Evolutionary conservation across 2,113 vertebrate genomes (phyloP).

Genomic region (Emydura subglobosa): DNA sequence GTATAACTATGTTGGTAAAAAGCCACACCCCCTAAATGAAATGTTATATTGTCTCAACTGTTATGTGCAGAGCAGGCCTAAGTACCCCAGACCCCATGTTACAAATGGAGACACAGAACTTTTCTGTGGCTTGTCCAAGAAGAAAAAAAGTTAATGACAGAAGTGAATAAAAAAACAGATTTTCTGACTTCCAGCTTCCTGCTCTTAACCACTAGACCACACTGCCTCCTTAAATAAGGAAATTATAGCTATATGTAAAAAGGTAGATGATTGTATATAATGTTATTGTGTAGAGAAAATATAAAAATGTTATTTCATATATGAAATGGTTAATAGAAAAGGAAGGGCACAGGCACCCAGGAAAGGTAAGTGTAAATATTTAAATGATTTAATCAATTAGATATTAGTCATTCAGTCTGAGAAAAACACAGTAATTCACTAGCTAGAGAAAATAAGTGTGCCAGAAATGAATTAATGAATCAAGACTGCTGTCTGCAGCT

Average conservation of each 20-base stretch:
- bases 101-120: not conserved
- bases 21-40: not conserved
- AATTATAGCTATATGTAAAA: not conserved
- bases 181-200: not conserved
- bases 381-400: not conserved
- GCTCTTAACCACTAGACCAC: not conserved
- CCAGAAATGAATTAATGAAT: not conserved
- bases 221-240: not conserved
- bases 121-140: not conserved
- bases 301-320: no score
- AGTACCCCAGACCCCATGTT: not conserved
- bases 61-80: not conserved
- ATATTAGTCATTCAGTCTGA: not conserved
- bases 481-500: not conserved
- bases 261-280: not conserved
- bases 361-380: not conserved
- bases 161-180: not conserved
- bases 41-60: not conserved
- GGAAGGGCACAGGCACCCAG: not conserved
- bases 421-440: not conserved
- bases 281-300: not conserved
- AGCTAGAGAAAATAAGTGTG: rapidly evolving
- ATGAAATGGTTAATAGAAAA: not conserved
- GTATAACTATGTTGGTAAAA: not conserved
- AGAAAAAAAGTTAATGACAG: not conserved